Base-by-base conservation (phyloP, 2,888 invertebrate species). In the Drosophila acutilabella region DNA sequence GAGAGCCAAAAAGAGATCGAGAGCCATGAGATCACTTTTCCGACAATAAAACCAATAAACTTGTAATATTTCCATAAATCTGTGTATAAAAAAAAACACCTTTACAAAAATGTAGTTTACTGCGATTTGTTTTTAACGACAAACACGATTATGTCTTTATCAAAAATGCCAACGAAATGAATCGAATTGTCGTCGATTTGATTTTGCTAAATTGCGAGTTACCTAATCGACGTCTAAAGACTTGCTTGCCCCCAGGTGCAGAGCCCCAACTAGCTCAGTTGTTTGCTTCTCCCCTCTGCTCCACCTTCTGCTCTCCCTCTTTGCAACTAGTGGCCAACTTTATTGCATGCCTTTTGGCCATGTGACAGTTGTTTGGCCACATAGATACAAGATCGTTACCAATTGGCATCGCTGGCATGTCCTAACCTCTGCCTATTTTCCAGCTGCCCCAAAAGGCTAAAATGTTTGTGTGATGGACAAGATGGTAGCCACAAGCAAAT, bases 171-270 rank as follows among this genome's bases (percentile, higher is more conserved):
- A 48, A 36, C 54, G 45, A 67, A 69, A 45, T 50, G 50, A 71
- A 71, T 75, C 65, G 81, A 57, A 23, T 66, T 83, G 89, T 89
- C 90, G 75, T 71, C 78, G 79, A 79, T 84, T 82, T 80, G 79
- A 78, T 86, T 76, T 77, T 73, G 78, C 80, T 30, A 82, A 88
- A 89, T 90, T 80, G 84, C 81, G 73, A 80, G 80, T 79, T 75
- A 75, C 78, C 82, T 81, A 90, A 90, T 90, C 77, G 83, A 58
- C 69, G 68, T 57, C 68, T 48, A 18, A 16, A 26, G 59, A 71
- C 66, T 42, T 54, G 53, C 70, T 47, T 62, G 87, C 87, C 42
- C 45, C 45, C 73, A 64, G 64, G 33, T 52, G 47, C 42, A 65
- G 54, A 57, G 64, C 64, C 66, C 68, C 78, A 42, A 26, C 52